Base-by-base conservation (phyloP, 1,140 invertebrate species). In the Bombyx mandarina region DNA sequence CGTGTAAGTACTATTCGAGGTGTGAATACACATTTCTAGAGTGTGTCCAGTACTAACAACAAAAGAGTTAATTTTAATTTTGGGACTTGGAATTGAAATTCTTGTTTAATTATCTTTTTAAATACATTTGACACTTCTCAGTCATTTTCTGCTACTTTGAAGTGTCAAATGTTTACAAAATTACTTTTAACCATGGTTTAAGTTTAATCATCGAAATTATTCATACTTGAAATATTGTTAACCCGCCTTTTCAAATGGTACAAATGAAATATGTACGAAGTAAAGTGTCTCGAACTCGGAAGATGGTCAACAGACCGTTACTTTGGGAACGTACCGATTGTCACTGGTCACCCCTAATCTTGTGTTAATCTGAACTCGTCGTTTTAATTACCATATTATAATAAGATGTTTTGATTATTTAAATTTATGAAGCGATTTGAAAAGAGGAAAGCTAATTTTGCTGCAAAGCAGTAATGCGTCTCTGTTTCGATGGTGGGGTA, bases 221-320 rank as follows among this genome's bases (percentile, higher is more conserved):
- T 22, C 48, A 2, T n/a, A 9, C 48, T 46, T 9, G 22, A n/a
- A 22, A 49, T 49, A 18, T 57, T 55, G 26, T 43, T 26, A 53
- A 60, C 54, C 53, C 44, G 52, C 53, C 44, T 18, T 49, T 44
- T 45, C 18, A 56, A 57, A 43, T 49, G 26, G 4, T 5, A 35
- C 0, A 58, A 45, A 58, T 56, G 58, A 54, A 63, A 58, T 63
- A 57, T 53, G 66, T 58, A 56, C 51, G 45, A 47, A 76, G 76
- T 74, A 63, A 79, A 79, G 75, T 79, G 80, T 82, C 80, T 74
- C 73, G 61, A 7, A 57, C 65, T 60, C 67, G 26, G 4, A 35
- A 2, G 26, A 35, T 70, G 71, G 45, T 44, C 77, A 81, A 26
- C 75, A 62, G 58, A 80, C 60, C 77, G 73, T 69, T 55, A 57